Base-by-base conservation (phyloP, 2,113 vertebrate genomes). In the Archilochus colubris region DNA sequence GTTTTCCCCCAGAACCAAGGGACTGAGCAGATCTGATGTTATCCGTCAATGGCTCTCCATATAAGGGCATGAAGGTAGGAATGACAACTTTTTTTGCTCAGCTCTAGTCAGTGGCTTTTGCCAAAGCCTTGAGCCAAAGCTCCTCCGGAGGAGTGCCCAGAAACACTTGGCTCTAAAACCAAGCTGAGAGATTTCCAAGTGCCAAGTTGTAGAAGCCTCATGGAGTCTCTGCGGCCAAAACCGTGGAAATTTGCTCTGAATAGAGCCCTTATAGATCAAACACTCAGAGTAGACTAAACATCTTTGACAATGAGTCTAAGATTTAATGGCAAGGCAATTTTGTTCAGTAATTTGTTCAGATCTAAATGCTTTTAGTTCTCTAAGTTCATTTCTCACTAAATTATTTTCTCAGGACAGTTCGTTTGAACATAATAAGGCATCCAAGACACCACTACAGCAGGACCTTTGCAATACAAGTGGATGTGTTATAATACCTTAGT, bases 301-400 rank as follows among this genome's bases (percentile, higher is more conserved):
- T 97, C 93, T 97, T 92, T 96, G 94, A 98, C 97, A 97, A 97
- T 90, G 95, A 97, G 93, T 96, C 88, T 96, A 94, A 97, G 97
- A 97, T 97, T 97, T 97, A 96, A 94, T 77, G 95, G 97, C 92
- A 93, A 97, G 97, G 97, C 97, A 97, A 95, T 98, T 98, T 97
- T 97, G 77, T 93, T 96, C 90, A 95, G 96, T 97, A 97, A 98
- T 98, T 97, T 97, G 91, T 96, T 97, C 89, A 93, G 90, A 87
- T 90, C 93, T 97, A 97, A 97, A 96, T 95, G 94, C 88, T 87
- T 97, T 95, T 95, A 94, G 92, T 94, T 95, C 94, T 95, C 79
- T 94, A 97, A 97, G 94, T 97, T 97, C 96, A 97, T 97, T 97
- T 96, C 94, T 97, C 94, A 97, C 96, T 95, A 95, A 96, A 98